Evolutionary conservation across 2,113 vertebrate genomes (phyloP), one percentile per base, ranked within the genome.

Genomic region (Heterocephalus glaber): DNA sequence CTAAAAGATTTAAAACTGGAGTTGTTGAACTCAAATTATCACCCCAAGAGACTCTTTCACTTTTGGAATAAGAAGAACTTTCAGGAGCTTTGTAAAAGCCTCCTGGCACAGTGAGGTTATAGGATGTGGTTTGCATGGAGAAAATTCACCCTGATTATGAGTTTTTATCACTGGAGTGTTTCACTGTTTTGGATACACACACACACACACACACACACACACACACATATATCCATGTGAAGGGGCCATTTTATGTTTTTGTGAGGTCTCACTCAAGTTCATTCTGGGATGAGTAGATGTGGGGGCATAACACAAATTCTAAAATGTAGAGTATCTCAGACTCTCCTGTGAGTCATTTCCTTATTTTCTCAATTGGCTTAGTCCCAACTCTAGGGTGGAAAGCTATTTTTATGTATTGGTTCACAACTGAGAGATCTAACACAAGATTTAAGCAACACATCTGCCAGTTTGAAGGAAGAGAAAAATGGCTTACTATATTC

Each of bases 331-430:
- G 24, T 95, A 76, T 89, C 80, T 90, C 89, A 88, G 81, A 47
- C 35, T 96, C 60, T 95, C 79, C 72, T 76, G 90, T 94, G 94
- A 96, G 82, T 97, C 93, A 96, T 90, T 97, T 97, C 85, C 85
- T 95, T 63, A 82, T 88, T 96, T 92, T 95, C 92, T 95, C 96
- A 93, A 95, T 94, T 96, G 94, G 44, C 81, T 94, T 80, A 68
- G 44, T 80, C 41, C 95, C 87, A 96, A 4, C 49, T 92, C 65
- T 86, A 86, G 84, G 88, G 72, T 72, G 17, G 47, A 96, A 86
- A 76, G 56, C 70, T 94, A 76, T 95, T 94, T 97, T 97, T 96
- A 96, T 96, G 72, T 17, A 44, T 92, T 96, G 95, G 47, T 89
- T 97, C 65, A 24, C 81, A 96, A 60, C 76, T 22, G 65, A 96